Evolutionary conservation across 2,113 vertebrate species (phyloP), one percentile per base, ranked within the genome.

Genomic region (Pollimyrus isidori): DNA sequence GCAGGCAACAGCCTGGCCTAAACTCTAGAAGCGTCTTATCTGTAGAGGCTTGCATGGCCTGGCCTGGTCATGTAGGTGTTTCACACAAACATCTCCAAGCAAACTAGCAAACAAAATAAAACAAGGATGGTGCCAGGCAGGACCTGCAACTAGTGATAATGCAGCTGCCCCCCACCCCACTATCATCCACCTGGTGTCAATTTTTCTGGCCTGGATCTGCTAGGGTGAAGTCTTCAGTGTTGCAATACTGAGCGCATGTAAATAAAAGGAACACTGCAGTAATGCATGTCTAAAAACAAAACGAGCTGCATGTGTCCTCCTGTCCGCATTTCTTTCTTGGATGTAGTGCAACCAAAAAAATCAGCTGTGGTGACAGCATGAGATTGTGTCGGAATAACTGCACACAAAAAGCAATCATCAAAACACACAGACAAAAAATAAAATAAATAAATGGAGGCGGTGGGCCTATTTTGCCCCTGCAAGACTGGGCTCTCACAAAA

Each of bases 351-450:
- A n/a, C 82, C 82, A 84, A 46, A 84, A 84, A 23, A n/a, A 48
- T 83, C 39, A 9, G 35, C 19, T 48, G 45, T 0, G 82, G 23
- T n/a, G 76, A 82, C 26, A 30, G 62, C 42, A 82, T 21, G 45
- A 84, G 82, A 46, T 46, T 84, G 82, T 23, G 11, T 13, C 0
- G 5, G 73, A 84, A 45, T n/a, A 84, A n/a, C 82, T 3, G 42
- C 10, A 4, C 45, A 84, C 48, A 84, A 82, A 84, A 84, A n/a
- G 82, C 82, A 84, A 84, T 84, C 42, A 84, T 84, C 82, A 84
- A 84, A 48, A 84, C 42, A 83, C 48, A 48, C 21, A 48, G 39
- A n/a, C 42, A 45, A 82, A 45, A 82, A 45, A 45, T 42, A 23
- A 83, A 39, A 84, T n/a, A 84, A 84, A 48, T 46, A 84, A 48